Conservation (phyloP, 37 sponge, comb jelly and placozoan species). For the Halisarca cf. caerulea region DNA sequence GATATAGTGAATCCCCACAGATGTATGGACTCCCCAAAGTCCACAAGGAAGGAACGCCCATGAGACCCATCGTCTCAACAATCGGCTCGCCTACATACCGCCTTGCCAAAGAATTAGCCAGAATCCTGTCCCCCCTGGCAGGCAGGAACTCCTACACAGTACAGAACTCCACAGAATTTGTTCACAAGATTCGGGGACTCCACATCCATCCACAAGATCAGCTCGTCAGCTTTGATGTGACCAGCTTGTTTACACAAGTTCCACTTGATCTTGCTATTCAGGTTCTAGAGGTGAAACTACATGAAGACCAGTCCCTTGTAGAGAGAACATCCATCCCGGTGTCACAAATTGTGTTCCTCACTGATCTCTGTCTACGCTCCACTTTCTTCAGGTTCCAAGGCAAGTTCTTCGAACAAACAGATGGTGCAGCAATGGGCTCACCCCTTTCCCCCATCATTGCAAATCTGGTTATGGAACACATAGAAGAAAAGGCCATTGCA, state of each 20-base stretch:
- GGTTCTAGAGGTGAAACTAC: not conserved
- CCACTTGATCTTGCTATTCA: conserved; percentile 9
- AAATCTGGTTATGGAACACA: conserved; percentile 17
- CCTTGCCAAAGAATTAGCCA: not conserved
- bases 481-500: not conserved
- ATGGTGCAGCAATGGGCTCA: conserved; percentile 41
- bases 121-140: not conserved
- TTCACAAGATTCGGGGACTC: not conserved
- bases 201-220: not conserved
- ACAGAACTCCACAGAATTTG: not conserved
- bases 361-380: conserved; percentile 2
- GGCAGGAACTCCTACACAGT: not conserved
- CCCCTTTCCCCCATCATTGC: conserved; percentile 32
- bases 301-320: not conserved
- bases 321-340: conserved; percentile 10
- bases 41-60: not conserved
- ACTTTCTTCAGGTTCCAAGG: conserved; percentile 12
- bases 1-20: not conserved
- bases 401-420: conserved; percentile 24
- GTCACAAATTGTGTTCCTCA: not conserved
- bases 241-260: conserved; percentile 16
- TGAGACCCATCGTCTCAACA: not conserved
- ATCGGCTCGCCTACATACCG: not conserved
- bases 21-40: conserved; percentile 2
- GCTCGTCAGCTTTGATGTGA: conserved; percentile 4